Evolutionary conservation across 1,140 invertebrate species (phyloP).

Genomic region (Ptiloglossa arizonensis): DNA sequence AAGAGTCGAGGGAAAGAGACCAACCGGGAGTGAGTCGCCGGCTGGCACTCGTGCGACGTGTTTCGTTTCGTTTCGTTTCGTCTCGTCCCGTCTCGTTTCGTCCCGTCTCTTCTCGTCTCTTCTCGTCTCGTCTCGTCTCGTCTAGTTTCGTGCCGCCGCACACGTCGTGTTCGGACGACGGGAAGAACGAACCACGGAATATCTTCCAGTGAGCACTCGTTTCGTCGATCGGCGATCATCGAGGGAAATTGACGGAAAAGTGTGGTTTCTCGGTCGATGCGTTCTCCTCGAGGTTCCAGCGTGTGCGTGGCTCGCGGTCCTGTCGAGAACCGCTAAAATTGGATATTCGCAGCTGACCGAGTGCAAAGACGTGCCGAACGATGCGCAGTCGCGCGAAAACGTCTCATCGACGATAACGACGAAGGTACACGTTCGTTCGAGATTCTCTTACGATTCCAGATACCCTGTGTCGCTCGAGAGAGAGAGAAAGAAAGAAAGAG

Average conservation of each 20-base stretch:
- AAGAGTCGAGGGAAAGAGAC: constrained; percentile 15
- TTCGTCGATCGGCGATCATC: background rate
- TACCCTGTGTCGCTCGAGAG: no score
- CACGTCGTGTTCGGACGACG: background rate
- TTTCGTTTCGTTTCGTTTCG: constrained; percentile 12
- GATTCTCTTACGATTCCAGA: background rate
- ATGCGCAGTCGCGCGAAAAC: constrained; percentile 54
- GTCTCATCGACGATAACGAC: constrained; percentile 54
- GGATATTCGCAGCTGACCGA: constrained; percentile 58
- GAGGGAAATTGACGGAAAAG: background rate
- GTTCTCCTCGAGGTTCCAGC: constrained; percentile 14
- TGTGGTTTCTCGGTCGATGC: background rate
- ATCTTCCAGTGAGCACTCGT: background rate
- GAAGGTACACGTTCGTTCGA: constrained; percentile 31
- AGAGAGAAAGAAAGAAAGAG: no score
- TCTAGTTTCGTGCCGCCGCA: no score
- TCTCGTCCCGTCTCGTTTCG: no score
- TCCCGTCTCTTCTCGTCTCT: no score
- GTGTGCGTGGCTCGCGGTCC: constrained; percentile 26
- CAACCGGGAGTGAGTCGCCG: constrained; percentile 44
- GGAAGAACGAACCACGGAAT: background rate
- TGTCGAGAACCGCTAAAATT: constrained; percentile 59
- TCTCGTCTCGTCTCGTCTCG: no score
- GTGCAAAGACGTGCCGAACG: constrained; percentile 38
- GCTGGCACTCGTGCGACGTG: constrained; percentile 39